phyloP scores from a whole-genome alignment of 2,113 vertebrate genomes.

The Morphnarchus princeps region DNA sequence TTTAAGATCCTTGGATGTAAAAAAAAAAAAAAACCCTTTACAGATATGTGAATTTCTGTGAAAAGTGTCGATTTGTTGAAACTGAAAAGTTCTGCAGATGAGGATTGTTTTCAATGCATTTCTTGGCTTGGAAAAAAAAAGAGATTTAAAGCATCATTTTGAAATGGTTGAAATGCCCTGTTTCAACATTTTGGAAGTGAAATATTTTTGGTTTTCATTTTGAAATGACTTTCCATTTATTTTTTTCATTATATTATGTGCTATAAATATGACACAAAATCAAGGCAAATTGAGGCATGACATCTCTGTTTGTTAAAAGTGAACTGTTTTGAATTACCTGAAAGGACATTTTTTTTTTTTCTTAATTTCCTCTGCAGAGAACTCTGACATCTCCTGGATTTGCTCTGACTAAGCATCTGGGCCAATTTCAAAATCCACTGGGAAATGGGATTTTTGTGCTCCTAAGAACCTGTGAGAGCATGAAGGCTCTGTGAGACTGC shows the following conservation, averaged over 20 bases:
- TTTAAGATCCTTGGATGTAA: conserved; percentile 18
- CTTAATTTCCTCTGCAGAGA: conserved; percentile 10
- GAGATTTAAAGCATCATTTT: conserved; percentile 20
- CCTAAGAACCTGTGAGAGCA: not conserved
- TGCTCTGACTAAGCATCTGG: not conserved
- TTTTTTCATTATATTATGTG: conserved; percentile 22
- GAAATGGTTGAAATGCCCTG: conserved; percentile 24
- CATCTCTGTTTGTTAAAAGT: conserved; percentile 8
- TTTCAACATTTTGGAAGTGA: conserved; percentile 31
- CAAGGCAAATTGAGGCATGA: conserved; percentile 46
- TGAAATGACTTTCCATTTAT: conserved; percentile 49
- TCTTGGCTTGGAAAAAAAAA: not conserved
- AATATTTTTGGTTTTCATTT: conserved; percentile 48
- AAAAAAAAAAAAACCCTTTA: not conserved
- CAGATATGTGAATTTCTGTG: conserved; percentile 11
- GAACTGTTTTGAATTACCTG: conserved; percentile 23
- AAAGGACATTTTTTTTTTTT: not conserved
- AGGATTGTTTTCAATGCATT: conserved; percentile 27
- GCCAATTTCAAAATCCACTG: not conserved
- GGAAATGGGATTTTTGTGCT: not conserved
- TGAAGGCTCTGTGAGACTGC: not conserved
- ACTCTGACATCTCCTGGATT: not conserved
- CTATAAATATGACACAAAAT: conserved; percentile 53
- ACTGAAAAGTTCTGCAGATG: conserved; percentile 26
- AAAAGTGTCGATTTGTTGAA: conserved; percentile 34